Evolutionary conservation across 1,140 invertebrate species (phyloP).

Genomic region (Charaxes varanes): DNA sequence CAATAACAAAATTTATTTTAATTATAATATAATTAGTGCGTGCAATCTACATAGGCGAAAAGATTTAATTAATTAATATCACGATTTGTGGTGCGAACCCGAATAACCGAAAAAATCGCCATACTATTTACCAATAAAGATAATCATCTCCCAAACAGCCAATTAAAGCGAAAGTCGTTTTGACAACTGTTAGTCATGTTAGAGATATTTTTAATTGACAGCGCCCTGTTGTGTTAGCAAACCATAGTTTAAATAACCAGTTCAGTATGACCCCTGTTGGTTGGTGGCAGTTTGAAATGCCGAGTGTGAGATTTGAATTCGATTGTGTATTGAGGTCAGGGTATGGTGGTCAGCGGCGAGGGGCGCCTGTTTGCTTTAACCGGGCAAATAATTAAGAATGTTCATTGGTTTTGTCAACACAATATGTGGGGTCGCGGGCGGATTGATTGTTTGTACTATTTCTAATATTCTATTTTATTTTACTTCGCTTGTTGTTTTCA

Average conservation of each 20-base stretch:
- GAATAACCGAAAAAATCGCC: conserved; percentile 19
- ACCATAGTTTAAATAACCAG: conserved; percentile 53
- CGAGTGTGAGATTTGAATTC: conserved; percentile 11
- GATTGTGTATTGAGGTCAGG: conserved; percentile 23
- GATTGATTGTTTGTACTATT: conserved; percentile 55
- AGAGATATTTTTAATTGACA: conserved; percentile 71
- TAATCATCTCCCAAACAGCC: conserved; percentile 53
- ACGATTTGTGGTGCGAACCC: not conserved
- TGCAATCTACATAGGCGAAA: too few relatives aligned
- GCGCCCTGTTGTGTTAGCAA: conserved; percentile 50
- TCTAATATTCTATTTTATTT: conserved; percentile 44
- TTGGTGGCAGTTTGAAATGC: conserved; percentile 20
- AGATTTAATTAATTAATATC: not conserved
- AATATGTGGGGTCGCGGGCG: conserved; percentile 42
- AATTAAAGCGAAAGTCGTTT: conserved; percentile 54
- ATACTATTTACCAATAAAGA: conserved; percentile 40
- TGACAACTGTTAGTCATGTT: conserved; percentile 68
- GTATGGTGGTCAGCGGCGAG: conserved; percentile 22
- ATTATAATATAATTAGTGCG: too few relatives aligned
- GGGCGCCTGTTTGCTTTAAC: conserved; percentile 64
- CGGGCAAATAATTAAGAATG: conserved; percentile 70
- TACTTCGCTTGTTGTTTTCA: too few relatives aligned
- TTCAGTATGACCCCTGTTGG: conserved; percentile 30
- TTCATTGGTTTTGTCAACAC: conserved; percentile 71
- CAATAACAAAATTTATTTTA: too few relatives aligned